Percentiles rank a stretch among this genome's conserved stretches.
Evolutionary conservation across 2,113 vertebrate species (phyloP).

Genomic region (Glaucidium brasilianum): DNA sequence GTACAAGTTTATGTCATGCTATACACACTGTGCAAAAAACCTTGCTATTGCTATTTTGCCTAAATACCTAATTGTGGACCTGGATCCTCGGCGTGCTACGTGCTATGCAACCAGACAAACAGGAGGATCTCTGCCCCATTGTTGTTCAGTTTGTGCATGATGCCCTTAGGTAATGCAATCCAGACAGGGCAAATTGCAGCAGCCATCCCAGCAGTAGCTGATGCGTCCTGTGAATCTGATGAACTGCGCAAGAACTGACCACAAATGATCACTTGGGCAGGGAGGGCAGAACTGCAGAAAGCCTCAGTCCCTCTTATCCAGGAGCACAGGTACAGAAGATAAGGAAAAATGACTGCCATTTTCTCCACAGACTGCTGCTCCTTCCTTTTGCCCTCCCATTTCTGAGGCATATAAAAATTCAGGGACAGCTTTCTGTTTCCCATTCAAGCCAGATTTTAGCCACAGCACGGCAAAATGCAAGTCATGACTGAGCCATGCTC

Average conservation of each 20-base stretch:
- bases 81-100: neutral
- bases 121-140: neutral
- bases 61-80: neutral
- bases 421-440: neutral
- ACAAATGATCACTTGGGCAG: neutral
- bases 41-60: neutral
- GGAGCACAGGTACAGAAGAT: neutral
- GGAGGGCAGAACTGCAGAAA: neutral
- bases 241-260: neutral
- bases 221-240: neutral
- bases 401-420: neutral
- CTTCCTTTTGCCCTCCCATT: neutral
- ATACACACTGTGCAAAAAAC: neutral
- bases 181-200: neutral
- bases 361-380: neutral
- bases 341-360: neutral
- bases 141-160: neutral
- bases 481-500: neutral
- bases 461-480: neutral
- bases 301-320: neutral
- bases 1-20: neutral
- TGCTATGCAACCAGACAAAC: neutral
- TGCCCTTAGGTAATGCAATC: neutral
- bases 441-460: neutral
- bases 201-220: neutral